Evolutionary conservation across 2,113 vertebrate species (phyloP), one percentile per base, ranked within the genome.

Genomic region (Mesocricetus auratus): DNA sequence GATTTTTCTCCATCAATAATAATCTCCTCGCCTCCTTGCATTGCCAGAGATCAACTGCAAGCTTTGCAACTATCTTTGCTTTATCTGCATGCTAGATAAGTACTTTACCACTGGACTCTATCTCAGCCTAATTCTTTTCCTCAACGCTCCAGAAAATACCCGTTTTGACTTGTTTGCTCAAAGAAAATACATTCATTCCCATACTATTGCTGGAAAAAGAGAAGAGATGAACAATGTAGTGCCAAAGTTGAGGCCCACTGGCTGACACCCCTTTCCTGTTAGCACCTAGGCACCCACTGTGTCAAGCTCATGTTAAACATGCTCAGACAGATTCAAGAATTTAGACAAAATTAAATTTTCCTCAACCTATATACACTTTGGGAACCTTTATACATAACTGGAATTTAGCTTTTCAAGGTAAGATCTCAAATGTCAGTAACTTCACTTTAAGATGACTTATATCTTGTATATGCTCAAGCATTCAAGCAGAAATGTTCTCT

Each of bases 381-480:
- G 60, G n/a, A 95, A 86, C 21, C 82, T 93, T 36, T 90, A 69
- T 79, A 95, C 62, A 64, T 68, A 97, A 89, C 79, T 95, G 73
- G 29, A 91, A 33, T 77, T 96, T 56, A 58, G 42, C 58, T 71
- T 81, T 94, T 90, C 85, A 74, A 95, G 62, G 26, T 92, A 94
- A 88, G 50, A 94, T 83, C 58, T 69, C n/a, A 91, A 90, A 81
- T 90, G 94, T 95, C 89, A 93, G 86, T 62, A 94, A 94, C 71
- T 82, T 95, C 53, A 82, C 91, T 53, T 64, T 69, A 73, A 26
- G 56, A 90, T 77, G 78, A 96, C 94, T 91, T 62, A 74, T 94
- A 92, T 47, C 5, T 7, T 91, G 1, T 26, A 62, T 86, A 29
- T 10, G 91, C 60, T 79, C 86, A 78, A 26, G 39, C 24, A 60